A percentile compares a stretch with the other conserved stretches of the same genome.
phyloP scores from a whole-genome alignment of 35 echinoderm and acorn worm genomes.

The Patiria miniata region DNA sequence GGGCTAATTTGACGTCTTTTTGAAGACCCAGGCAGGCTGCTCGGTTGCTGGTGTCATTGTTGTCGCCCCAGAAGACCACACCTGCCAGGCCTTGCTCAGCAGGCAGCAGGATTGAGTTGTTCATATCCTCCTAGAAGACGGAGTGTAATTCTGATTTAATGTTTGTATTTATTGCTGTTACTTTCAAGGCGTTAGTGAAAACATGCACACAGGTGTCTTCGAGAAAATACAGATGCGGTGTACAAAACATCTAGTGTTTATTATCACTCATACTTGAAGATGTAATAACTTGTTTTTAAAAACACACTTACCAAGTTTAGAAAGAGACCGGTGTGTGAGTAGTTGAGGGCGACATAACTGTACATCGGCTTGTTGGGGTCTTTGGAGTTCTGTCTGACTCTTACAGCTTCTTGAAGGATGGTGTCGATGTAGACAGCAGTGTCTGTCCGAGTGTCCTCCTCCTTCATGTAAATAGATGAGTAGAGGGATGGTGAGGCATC shows the following conservation, averaged over 20 bases:
- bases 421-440: neutral
- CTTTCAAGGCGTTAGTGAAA: too few species aligned
- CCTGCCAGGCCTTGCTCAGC: slow-evolving; percentile 61
- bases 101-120: slow-evolving; percentile 54
- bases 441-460: neutral
- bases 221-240: too few species aligned
- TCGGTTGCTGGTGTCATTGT: slow-evolving; percentile 12
- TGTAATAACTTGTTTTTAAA: neutral
- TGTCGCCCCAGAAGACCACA: slow-evolving; percentile 79
- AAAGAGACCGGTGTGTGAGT: slow-evolving; percentile 39
- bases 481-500: slow-evolving; percentile 65
- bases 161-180: too few species aligned
- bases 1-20: slow-evolving; percentile 37
- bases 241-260: too few species aligned
- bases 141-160: too few species aligned
- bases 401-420: slow-evolving; percentile 57
- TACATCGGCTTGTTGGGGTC: slow-evolving; percentile 33
- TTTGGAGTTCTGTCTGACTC: slow-evolving; percentile 36
- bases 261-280: neutral
- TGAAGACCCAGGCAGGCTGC: slow-evolving; percentile 40
- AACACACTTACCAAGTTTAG: slow-evolving; percentile 66
- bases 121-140: slow-evolving; percentile 63
- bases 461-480: slow-evolving; percentile 76
- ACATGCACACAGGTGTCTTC: too few species aligned
- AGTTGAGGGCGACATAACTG: slow-evolving; percentile 76